These are phyloP conservation scores for Pseudocheirus occidentalis DNA, from an alignment of 2,797 vertebrate species.

Conservation along the genomic window DNA sequence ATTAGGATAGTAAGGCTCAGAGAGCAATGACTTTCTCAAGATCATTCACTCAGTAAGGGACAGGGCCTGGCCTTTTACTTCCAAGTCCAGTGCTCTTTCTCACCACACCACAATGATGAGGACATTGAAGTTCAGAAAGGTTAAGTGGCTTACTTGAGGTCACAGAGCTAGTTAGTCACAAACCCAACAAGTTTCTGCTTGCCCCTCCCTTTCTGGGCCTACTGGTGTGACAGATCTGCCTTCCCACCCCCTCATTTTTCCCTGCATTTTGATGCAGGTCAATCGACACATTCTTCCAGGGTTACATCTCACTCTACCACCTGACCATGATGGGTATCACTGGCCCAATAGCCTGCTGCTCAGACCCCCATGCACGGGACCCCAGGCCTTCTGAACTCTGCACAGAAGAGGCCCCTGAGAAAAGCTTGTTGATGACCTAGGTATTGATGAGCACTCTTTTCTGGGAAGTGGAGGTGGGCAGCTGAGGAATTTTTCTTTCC, in stretches of 20 bases:
- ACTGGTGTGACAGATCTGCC: not conserved
- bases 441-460: conserved; percentile 54
- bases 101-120: not conserved
- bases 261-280: not conserved
- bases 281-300: conserved; percentile 10
- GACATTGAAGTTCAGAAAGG: not conserved
- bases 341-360: not conserved
- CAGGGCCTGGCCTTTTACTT: not conserved
- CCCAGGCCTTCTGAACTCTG: conserved; percentile 44
- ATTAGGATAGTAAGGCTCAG: not conserved
- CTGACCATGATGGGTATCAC: conserved; percentile 23
- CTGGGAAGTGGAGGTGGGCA: conserved; percentile 76
- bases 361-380: conserved; percentile 3
- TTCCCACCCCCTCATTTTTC: not conserved
- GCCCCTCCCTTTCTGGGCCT: conserved; percentile 12
- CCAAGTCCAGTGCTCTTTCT: not conserved
- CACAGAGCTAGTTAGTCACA: not conserved
- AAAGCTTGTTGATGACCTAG: conserved; percentile 37
- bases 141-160: not conserved
- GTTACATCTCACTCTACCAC: conserved; percentile 12
- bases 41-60: not conserved
- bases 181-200: conserved; percentile 18
- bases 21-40: not conserved
- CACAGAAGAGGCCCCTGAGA: not conserved
- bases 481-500: conserved; percentile 34